phyloP scores from a whole-genome alignment of 2,888 invertebrate genomes.

The Microdon myrmicae region DNA sequence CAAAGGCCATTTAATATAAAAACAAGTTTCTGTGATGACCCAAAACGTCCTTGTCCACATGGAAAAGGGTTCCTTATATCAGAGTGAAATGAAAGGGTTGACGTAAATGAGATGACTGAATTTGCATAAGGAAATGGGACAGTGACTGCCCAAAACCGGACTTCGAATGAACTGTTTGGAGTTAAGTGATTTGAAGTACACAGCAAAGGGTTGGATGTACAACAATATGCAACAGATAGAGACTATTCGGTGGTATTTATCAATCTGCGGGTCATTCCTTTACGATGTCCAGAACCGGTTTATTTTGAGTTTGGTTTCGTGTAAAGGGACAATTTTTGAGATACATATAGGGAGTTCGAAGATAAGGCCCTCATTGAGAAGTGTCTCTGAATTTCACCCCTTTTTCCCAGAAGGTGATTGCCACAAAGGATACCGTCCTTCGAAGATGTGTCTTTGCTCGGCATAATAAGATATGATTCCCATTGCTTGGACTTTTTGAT shows the following conservation, averaged over 20 bases:
- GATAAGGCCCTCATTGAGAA: conserved; percentile 52
- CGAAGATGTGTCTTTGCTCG: conserved; percentile 43
- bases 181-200: background rate
- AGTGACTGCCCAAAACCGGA: conserved; percentile 45
- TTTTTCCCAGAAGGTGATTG: conserved; percentile 33
- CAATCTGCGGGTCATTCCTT: conserved; percentile 31
- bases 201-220: conserved; percentile 13
- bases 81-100: conserved; percentile 21
- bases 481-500: conserved; percentile 48
- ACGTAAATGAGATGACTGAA: conserved; percentile 20
- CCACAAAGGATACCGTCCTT: conserved; percentile 27
- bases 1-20: conserved; percentile 34
- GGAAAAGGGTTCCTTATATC: conserved; percentile 10
- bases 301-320: conserved; percentile 11
- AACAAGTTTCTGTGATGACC: conserved; percentile 54
- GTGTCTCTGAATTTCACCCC: conserved; percentile 40
- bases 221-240: background rate
- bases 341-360: conserved; percentile 24
- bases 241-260: conserved; percentile 6
- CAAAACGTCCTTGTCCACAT: conserved; percentile 49
- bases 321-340: conserved; percentile 52
- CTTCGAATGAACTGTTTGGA: conserved; percentile 25
- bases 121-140: conserved; percentile 36
- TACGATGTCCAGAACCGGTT: conserved; percentile 55
- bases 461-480: conserved; percentile 44